A percentile compares a stretch with the other conserved stretches of the same genome.
Conservation (phyloP, 2,797 vertebrate species). For the Adrianichthys oophorus region DNA sequence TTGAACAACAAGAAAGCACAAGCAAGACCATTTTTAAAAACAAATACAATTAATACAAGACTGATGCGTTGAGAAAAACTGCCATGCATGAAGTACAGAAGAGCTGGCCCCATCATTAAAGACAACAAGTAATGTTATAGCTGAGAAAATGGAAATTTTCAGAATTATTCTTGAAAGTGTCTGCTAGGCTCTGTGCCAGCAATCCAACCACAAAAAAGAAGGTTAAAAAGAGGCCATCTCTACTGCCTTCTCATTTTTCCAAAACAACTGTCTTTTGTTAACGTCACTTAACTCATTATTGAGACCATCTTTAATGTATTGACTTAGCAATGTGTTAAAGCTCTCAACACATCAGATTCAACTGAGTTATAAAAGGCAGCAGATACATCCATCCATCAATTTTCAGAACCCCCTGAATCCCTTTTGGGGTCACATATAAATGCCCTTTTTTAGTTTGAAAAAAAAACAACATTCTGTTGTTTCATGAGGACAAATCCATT, state of each 20-base stretch:
- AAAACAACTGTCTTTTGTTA: constrained; percentile 27
- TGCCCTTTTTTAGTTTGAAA: no score
- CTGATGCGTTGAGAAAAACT: constrained; percentile 40
- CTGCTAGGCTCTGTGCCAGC: constrained; percentile 67
- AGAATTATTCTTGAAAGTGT: constrained; percentile 74
- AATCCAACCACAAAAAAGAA: constrained; percentile 36
- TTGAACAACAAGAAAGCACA: constrained; percentile 23
- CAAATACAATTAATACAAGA: constrained; percentile 53
- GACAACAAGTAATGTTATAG: constrained; percentile 51
- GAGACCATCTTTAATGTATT: not conserved
- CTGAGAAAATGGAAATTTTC: constrained; percentile 65
- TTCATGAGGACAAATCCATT: no score
- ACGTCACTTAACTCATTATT: constrained; percentile 15
- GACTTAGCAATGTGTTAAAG: no score
- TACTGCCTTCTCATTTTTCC: constrained; percentile 20
- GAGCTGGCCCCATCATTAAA: constrained; percentile 52
- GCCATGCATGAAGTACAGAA: constrained; percentile 61
- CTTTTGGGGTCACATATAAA: no score
- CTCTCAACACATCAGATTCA: no score
- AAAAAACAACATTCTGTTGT: no score
- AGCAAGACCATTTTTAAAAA: constrained; percentile 29
- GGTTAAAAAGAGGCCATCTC: constrained; percentile 34
- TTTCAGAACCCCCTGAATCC: no score
- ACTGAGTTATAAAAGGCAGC: no score
- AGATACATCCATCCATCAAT: no score